Percentiles rank a stretch among this genome's conserved stretches.
Conservation (phyloP, 2,113 vertebrate species). For the Pardalotus punctatus region DNA sequence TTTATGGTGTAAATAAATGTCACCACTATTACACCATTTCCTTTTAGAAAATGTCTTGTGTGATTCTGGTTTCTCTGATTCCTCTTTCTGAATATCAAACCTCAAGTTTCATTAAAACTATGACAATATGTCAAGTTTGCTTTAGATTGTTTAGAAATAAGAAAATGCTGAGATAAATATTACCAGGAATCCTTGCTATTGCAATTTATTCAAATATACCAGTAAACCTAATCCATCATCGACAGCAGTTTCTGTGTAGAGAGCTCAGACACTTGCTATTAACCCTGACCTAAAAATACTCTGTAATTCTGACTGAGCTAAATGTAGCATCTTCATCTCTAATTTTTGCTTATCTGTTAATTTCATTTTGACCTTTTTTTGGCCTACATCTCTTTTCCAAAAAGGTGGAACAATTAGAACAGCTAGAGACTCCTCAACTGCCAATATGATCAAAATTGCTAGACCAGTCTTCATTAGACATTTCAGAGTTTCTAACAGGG, state of each 20-base stretch:
- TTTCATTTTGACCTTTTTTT: neutral
- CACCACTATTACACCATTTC: neutral
- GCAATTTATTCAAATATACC: neutral
- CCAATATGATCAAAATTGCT: conserved; percentile 1
- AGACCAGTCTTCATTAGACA: neutral
- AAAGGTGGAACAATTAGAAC: neutral
- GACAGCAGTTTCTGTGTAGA: neutral
- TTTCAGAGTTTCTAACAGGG: neutral
- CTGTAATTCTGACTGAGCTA: neutral
- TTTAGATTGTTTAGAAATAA: neutral
- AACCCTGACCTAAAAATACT: neutral
- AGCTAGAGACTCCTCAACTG: neutral
- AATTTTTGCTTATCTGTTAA: neutral
- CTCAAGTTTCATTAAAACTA: neutral
- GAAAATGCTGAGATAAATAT: neutral
- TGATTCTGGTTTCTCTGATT: neutral
- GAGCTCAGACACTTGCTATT: neutral
- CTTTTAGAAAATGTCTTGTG: neutral
- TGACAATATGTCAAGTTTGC: neutral
- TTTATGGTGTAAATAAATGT: neutral
- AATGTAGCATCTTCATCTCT: neutral
- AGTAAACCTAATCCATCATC: neutral
- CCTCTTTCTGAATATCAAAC: neutral
- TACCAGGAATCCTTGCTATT: neutral
- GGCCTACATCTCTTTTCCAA: neutral